Conservation (phyloP, 2,888 invertebrate species). For the Aromia moschata region DNA sequence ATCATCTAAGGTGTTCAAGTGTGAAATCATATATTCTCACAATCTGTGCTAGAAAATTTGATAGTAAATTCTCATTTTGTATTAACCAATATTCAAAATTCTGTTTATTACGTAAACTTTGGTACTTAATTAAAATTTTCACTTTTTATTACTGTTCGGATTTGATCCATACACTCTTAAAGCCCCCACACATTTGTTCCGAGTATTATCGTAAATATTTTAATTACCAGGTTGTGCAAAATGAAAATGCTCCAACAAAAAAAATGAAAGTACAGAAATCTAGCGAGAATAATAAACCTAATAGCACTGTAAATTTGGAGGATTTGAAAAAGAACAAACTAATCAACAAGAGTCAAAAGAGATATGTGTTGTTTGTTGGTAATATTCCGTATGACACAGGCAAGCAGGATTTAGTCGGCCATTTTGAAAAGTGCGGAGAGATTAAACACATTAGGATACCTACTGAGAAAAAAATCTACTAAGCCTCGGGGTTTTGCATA, state of each 20-base stretch:
- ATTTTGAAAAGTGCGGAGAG: constrained; percentile 62
- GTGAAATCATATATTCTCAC: too few species aligned
- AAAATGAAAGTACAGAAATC: constrained; percentile 5
- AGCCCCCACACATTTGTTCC: too few species aligned
- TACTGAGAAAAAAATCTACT: constrained; percentile 43
- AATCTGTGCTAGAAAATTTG: too few species aligned
- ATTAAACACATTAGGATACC: constrained; percentile 60
- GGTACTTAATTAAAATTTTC: too few species aligned
- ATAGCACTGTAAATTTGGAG: constrained; percentile 28
- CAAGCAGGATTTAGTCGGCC: constrained; percentile 59
- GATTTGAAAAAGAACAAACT: constrained; percentile 39
- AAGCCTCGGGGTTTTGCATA: constrained; percentile 62
- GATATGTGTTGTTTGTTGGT: constrained; percentile 63
- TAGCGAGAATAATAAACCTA: constrained; percentile 8
- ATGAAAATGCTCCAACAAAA: not conserved
- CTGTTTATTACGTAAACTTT: too few species aligned
- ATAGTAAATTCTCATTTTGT: too few species aligned
- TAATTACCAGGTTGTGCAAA: constrained; percentile 3
- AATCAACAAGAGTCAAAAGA: constrained; percentile 40
- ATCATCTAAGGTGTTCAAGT: too few species aligned
- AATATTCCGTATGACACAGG: constrained; percentile 61
- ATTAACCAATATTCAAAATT: too few species aligned
- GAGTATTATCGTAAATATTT: too few species aligned
- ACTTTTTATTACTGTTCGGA: too few species aligned
- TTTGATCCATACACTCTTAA: too few species aligned